phyloP scores from a whole-genome alignment of 2,113 vertebrate species.

The Macheiramphus alcinus region DNA sequence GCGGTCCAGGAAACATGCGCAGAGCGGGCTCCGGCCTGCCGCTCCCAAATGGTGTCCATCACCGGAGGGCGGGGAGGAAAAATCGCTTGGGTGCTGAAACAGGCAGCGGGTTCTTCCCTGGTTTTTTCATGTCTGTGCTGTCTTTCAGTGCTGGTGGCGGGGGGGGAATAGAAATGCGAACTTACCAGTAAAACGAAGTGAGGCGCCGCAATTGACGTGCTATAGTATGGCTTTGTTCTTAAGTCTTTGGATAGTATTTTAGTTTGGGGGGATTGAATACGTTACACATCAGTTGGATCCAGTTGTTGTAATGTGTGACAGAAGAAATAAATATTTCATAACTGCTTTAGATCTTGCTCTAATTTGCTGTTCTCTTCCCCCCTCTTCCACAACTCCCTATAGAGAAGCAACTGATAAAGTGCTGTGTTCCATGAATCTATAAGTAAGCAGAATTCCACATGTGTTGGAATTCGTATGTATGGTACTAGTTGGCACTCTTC shows the following conservation, averaged over 20 bases:
- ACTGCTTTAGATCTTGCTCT: background rate
- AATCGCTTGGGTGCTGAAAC: background rate
- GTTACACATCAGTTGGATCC: background rate
- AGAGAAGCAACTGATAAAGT: background rate
- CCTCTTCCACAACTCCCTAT: background rate
- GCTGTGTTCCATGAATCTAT: background rate
- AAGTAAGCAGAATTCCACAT: background rate
- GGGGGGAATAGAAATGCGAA: background rate
- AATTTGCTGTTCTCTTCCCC: background rate
- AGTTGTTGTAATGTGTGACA: background rate
- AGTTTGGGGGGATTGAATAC: background rate
- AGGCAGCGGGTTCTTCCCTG: background rate
- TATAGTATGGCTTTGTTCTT: background rate
- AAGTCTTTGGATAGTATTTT: background rate
- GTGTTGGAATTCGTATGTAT: background rate
- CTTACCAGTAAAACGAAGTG: background rate
- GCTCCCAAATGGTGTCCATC: slow-evolving; percentile 49
- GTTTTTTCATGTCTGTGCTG: background rate
- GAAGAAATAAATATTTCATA: slow-evolving; percentile 32
- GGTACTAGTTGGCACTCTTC: background rate
- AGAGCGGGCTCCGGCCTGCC: slow-evolving; percentile 62
- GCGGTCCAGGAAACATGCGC: slow-evolving; percentile 91
- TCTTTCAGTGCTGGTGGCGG: background rate
- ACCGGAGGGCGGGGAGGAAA: slow-evolving; percentile 44
- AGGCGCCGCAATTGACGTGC: no score